Base-by-base conservation (phyloP, 1,140 invertebrate genomes). In the Magallana gigas region DNA sequence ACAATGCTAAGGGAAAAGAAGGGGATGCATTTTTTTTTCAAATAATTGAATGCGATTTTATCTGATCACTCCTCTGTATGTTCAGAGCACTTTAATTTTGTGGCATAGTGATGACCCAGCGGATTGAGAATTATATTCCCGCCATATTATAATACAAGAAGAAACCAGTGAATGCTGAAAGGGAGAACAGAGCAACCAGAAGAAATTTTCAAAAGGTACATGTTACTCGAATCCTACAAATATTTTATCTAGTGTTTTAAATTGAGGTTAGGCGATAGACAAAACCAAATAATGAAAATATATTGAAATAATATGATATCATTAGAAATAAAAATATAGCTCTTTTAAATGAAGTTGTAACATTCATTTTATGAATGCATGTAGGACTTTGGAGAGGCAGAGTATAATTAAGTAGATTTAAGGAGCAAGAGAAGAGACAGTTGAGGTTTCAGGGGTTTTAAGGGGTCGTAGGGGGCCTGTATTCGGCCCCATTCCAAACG, bases 81-180 rank as follows among this genome's bases (percentile, higher is more conserved):
- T 48, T 86, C 85, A 1, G 71, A 57, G 12, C 85, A 81, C 48
- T 86, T 86, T 83, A 59, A 62, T 57, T 59, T 14, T 56, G 57
- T n/a, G 85, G 68, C 85, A 81, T 14, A 60, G 71, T 16, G 80
- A 83, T 76, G 80, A 83, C 16, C 58, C 80, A 1, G n/a, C 1
- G 18, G 29, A 87, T 62, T 23, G 14, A n/a, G 11, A 64, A 83
- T 81, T 87, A 87, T 81, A 58, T 14, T n/a, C 56, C 71, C 4
- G 81, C 85, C 12, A 16, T 81, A 16, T 59, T 59, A 18, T 1
- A 48, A 1, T 57, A 57, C 23, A 86, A 29, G 12, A 4, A 36
- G 14, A 64, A 85, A 8, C 7, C 48, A 29, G 29, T 14, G 18
- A 14, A 12, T 16, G 8, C 9, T 64, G 16, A 9, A 64, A 12